These are phyloP conservation scores for Muschampia plurimacula DNA, from an alignment of 2,888 invertebrate genomes.

Conservation along the genomic window DNA sequence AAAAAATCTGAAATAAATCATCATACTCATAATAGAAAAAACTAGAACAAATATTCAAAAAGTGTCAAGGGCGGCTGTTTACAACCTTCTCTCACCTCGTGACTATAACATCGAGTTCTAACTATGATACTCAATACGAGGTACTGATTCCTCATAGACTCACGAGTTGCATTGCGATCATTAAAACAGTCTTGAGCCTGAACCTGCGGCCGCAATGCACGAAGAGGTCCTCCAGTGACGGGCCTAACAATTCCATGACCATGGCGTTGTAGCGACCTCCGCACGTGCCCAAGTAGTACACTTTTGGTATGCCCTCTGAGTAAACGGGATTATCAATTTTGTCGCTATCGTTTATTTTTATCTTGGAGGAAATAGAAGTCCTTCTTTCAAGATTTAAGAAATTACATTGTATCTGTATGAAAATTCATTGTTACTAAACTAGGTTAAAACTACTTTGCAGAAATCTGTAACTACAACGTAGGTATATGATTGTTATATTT, in stretches of 20 bases:
- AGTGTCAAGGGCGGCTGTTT: neutral
- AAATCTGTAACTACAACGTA: too few species aligned
- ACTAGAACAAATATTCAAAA: too few species aligned
- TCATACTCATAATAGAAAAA: too few species aligned
- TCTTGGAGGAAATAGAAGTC: too few species aligned
- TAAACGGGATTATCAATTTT: slow-evolving; percentile 55
- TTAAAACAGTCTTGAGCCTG: slow-evolving; percentile 98
- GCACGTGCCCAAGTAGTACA: slow-evolving; percentile 99
- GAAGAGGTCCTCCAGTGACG: slow-evolving; percentile 99
- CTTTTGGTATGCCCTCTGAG: slow-evolving; percentile 99
- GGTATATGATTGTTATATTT: too few species aligned
- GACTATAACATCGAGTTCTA: neutral
- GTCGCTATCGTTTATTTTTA: neutral
- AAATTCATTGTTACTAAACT: too few species aligned
- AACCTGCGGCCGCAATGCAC: slow-evolving; percentile 99
- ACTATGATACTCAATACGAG: slow-evolving; percentile 13
- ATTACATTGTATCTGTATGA: too few species aligned
- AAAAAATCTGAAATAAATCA: too few species aligned
- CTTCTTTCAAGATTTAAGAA: too few species aligned
- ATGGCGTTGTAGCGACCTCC: slow-evolving; percentile 99
- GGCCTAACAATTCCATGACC: slow-evolving; percentile 99
- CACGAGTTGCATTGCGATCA: slow-evolving; percentile 99
- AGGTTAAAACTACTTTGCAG: too few species aligned
- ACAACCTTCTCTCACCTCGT: slow-evolving; percentile 1
- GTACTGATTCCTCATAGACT: slow-evolving; percentile 68